These are phyloP conservation scores for Rhimphoctona megacephalus DNA, from an alignment of 2,888 invertebrate species.

Conservation along the genomic window DNA sequence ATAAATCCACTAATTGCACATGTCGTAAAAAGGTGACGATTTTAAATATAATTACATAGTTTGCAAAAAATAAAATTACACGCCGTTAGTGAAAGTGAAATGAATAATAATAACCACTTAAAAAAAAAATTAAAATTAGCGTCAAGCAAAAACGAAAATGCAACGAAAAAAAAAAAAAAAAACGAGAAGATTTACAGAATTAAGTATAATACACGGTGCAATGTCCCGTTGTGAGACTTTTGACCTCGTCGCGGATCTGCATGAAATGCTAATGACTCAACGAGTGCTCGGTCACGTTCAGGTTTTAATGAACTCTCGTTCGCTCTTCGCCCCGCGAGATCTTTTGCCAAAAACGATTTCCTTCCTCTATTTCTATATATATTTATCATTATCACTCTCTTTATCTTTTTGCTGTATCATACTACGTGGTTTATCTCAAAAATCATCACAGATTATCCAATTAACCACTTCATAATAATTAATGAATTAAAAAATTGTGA, in stretches of 20 bases:
- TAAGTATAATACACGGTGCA: constrained; percentile 31
- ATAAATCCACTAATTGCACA: constrained; percentile 61
- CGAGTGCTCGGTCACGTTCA: constrained; percentile 66
- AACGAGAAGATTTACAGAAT: constrained; percentile 21
- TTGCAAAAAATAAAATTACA: constrained; percentile 37
- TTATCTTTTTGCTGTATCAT: constrained; percentile 2
- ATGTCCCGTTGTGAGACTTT: constrained; percentile 57
- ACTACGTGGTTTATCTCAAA: not conserved
- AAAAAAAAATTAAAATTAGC: not conserved
- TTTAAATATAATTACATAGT: constrained; percentile 59
- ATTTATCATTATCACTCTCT: not conserved
- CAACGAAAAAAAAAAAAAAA: constrained; percentile 1
- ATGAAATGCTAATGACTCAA: constrained; percentile 63
- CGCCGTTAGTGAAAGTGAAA: constrained; percentile 31
- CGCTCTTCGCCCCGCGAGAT: constrained; percentile 9
- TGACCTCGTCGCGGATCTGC: constrained; percentile 62
- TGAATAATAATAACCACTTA: constrained; percentile 10
- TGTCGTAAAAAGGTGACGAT: constrained; percentile 28
- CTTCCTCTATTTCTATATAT: not conserved
- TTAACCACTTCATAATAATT: not conserved
- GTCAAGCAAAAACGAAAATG: not conserved
- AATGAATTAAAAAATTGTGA: not conserved
- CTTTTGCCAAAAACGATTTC: constrained; percentile 23
- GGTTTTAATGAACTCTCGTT: constrained; percentile 62
- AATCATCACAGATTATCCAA: not conserved